phyloP scores from a whole-genome alignment of 2,113 vertebrate species.

The Theristicus caerulescens region DNA sequence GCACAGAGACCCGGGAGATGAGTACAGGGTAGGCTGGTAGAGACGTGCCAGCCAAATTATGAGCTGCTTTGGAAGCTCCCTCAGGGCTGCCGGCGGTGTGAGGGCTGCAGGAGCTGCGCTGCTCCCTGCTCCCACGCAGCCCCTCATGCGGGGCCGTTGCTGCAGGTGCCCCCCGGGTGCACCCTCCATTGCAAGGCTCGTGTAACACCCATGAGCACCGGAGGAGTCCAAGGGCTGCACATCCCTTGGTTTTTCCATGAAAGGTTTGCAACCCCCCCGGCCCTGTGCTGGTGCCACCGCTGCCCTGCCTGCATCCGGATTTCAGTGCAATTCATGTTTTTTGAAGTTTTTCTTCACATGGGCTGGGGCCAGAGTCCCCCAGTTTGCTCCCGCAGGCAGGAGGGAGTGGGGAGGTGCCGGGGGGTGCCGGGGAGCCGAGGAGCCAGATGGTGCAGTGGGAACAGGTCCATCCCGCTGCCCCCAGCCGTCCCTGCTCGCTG shows the following conservation, averaged over 20 bases:
- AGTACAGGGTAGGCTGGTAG: not conserved
- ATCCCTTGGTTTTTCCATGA: not conserved
- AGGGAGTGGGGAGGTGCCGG: not conserved
- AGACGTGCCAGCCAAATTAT: not conserved
- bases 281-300: rapidly evolving
- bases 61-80: not conserved
- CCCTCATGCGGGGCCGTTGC: rapidly evolving
- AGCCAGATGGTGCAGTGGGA: not conserved
- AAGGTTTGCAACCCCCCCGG: not conserved
- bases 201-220: rapidly evolving
- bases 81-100: rapidly evolving
- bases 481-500: rapidly evolving
- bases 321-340: not conserved
- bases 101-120: not conserved
- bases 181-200: not conserved
- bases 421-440: not conserved
- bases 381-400: not conserved
- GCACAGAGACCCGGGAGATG: rapidly evolving
- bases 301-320: not conserved
- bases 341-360: not conserved
- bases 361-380: not conserved
- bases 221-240: not conserved
- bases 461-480: not conserved
- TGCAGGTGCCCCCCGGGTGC: not conserved
- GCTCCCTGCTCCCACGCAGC: not conserved